A percentile compares a stretch with the other conserved stretches of the same genome.
Conservation (phyloP, 2,113 vertebrate species). For the Felis chaus region DNA sequence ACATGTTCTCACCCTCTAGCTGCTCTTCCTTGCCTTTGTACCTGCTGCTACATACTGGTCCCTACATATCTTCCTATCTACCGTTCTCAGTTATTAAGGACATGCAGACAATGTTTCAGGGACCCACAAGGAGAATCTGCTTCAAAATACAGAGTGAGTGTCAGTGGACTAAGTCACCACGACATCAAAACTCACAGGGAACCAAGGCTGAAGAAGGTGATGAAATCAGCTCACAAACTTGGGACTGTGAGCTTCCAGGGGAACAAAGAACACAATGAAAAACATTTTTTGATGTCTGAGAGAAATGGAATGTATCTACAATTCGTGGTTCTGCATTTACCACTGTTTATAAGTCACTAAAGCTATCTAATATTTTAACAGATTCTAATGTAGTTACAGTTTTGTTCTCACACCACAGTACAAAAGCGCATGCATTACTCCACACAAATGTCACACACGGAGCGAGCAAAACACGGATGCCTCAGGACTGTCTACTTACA, state of each 20-base stretch:
- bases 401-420: slow-evolving; percentile 28
- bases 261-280: background rate
- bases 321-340: background rate
- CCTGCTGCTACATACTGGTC: background rate
- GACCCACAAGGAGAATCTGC: background rate
- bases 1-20: background rate
- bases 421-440: slow-evolving; percentile 44
- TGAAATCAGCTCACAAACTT: background rate
- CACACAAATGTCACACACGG: background rate
- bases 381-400: background rate
- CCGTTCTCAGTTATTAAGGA: background rate
- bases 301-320: slow-evolving; percentile 49
- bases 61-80: accelerated
- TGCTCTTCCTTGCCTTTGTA: background rate
- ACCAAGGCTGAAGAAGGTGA: background rate
- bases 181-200: background rate
- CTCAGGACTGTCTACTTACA: background rate
- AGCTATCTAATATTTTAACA: background rate
- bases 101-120: background rate
- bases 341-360: background rate
- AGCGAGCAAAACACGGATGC: background rate
- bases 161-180: background rate
- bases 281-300: background rate
- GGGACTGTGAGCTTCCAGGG: background rate
- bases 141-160: background rate